A percentile compares a stretch with the other conserved stretches of the same genome.
phyloP scores from a whole-genome alignment of 2,113 vertebrate species.

The Acrocephalus kingi region DNA sequence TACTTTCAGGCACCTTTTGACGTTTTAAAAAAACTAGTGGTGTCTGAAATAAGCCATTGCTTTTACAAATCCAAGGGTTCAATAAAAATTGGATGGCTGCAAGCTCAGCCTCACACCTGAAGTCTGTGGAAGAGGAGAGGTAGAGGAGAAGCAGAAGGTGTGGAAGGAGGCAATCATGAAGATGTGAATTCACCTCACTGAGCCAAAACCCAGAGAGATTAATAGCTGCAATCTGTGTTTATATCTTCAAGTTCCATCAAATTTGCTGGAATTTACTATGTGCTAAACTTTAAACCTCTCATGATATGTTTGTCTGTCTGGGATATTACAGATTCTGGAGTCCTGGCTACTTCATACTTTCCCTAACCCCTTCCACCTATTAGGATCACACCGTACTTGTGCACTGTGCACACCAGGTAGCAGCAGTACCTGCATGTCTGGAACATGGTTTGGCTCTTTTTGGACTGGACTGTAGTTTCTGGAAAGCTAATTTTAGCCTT shows the following conservation, averaged over 20 bases:
- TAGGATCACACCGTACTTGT: neutral
- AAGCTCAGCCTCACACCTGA: neutral
- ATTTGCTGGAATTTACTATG: neutral
- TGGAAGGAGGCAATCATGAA: neutral
- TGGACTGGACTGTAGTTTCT: conserved; percentile 16
- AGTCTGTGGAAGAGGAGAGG: neutral
- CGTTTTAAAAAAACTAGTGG: neutral
- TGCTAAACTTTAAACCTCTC: neutral
- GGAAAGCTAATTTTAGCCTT: conserved; percentile 21
- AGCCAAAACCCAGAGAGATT: neutral
- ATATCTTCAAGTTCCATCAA: neutral
- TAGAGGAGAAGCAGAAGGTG: neutral
- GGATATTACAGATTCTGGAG: neutral
- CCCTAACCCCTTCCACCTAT: neutral
- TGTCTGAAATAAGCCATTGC: neutral
- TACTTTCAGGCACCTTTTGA: neutral
- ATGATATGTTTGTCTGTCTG: neutral
- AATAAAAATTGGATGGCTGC: neutral
- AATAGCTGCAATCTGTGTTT: neutral
- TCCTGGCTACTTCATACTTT: neutral
- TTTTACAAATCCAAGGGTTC: neutral
- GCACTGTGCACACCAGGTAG: neutral
- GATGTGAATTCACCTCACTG: neutral
- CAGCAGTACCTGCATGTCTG: neutral
- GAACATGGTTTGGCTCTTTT: neutral